phyloP scores from a whole-genome alignment of 2,113 vertebrate genomes.

The Vidua macroura region DNA sequence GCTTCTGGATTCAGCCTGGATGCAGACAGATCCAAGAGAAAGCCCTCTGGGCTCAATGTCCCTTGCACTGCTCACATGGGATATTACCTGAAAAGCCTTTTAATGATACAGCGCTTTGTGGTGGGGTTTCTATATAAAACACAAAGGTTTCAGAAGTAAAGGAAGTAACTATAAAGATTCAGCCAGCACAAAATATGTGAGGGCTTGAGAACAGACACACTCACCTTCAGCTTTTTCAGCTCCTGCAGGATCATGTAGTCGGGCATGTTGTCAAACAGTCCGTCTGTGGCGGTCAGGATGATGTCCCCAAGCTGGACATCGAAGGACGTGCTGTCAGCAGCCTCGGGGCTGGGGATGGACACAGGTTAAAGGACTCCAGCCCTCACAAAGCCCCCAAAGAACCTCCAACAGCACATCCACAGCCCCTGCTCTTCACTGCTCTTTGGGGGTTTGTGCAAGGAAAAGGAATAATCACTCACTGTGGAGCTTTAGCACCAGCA shows the following conservation, averaged over 20 bases:
- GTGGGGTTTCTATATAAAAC: background rate
- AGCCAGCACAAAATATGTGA: rapidly evolving
- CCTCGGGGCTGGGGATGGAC: slow-evolving; percentile 84
- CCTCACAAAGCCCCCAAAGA: background rate
- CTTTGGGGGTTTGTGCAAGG: background rate
- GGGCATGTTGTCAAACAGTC: slow-evolving; percentile 99
- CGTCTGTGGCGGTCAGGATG: slow-evolving; percentile 94
- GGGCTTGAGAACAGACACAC: background rate
- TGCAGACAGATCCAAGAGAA: background rate
- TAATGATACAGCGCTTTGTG: rapidly evolving
- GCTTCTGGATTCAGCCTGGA: background rate
- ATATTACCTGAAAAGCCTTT: background rate
- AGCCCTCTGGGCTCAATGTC: rapidly evolving
- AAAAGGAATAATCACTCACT: background rate
- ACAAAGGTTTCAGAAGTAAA: rapidly evolving
- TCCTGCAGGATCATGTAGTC: slow-evolving; percentile 99
- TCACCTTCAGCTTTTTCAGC: slow-evolving; percentile 95
- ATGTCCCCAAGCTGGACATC: slow-evolving; percentile 97
- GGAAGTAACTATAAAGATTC: rapidly evolving
- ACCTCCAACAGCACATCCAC: background rate
- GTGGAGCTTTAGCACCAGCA: background rate
- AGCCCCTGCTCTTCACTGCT: background rate
- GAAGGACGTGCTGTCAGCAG: slow-evolving; percentile 95
- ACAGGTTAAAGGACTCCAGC: background rate
- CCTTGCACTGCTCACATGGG: background rate